phyloP scores from a whole-genome alignment of 2,797 vertebrate species.

The Tauraco hartlaubi region DNA sequence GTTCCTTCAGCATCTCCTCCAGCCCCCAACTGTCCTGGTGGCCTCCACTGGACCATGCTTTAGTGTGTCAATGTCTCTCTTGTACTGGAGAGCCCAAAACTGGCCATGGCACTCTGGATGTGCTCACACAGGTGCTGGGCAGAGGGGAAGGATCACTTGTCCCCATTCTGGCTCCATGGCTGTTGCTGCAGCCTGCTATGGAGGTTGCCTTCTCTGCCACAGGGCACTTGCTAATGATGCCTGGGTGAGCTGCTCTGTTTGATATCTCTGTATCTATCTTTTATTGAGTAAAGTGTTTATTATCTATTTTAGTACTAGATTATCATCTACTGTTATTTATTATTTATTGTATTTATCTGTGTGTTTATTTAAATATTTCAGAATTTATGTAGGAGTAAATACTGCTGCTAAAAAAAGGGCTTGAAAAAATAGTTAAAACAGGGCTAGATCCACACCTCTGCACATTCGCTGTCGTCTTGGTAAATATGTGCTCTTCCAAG shows the following conservation, averaged over 20 bases:
- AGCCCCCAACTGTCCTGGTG: neutral
- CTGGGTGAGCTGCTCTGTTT: fast-evolving
- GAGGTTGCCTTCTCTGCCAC: neutral
- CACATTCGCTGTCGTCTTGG: neutral
- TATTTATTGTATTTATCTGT: neutral
- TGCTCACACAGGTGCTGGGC: neutral
- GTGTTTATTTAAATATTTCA: neutral
- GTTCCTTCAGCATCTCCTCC: neutral
- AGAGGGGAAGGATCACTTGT: neutral
- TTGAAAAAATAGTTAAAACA: neutral
- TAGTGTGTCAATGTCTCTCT: neutral
- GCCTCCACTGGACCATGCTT: neutral
- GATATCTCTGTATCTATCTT: neutral
- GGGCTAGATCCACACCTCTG: neutral
- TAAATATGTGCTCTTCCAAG: neutral
- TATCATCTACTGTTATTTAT: neutral
- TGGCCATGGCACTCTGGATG: neutral
- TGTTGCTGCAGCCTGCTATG: neutral
- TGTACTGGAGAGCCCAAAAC: neutral
- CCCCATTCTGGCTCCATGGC: neutral
- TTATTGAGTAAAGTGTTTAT: neutral
- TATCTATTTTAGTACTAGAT: neutral
- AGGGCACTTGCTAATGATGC: neutral
- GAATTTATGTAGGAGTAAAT: neutral
- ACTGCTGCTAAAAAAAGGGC: neutral